Base-by-base conservation (phyloP, 2,888 invertebrate genomes). In the Tubulanus polymorphus region DNA sequence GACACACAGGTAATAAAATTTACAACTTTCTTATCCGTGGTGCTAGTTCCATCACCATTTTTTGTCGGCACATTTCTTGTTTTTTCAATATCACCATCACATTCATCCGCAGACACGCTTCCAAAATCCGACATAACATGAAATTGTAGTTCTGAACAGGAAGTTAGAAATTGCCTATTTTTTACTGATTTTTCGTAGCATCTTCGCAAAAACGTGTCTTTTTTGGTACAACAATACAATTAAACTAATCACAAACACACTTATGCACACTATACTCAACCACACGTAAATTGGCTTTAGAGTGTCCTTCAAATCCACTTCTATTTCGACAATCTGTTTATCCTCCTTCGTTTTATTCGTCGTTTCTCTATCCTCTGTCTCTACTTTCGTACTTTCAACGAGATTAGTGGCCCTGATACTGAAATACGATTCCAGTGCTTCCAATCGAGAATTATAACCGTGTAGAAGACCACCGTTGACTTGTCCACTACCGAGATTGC, bases 391-490 rank as follows among this genome's bases (percentile, higher is more conserved):
- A 41, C 41, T 41, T 5, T 5, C 41, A 5, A 15, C 41, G 23
- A 41, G 41, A 41, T 41, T 41, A 8, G 5, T 41, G 6, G 41
- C 41, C 41, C 41, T 41, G 41, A 41, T 41, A 41, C 6, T 41
- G 41, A 41, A 41, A 41, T 41, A 41, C 5, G 41, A 41, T 8
- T 41, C 41, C 41, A 41, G 23, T 41, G 41, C 41, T 15, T 41
- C 41, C 15, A 41, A 41, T 20, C 41, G 41, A 8, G 41, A 41
- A 41, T 41, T 41, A 23, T 41, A 41, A 5, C 15, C 41, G 41
- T 41, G 15, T 23, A 41, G 15, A 18, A 41, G 41, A 8, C 41
- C 41, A 41, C 41, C 41, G 15, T 41, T 41, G 20, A 41, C 41
- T 15, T 15, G 41, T 18, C 15, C 41, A 15, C 41, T 41, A 5